Percentiles rank a stretch among this genome's conserved stretches.
phyloP scores from a whole-genome alignment of 2,113 vertebrate genomes.

The Oceanodroma tethys region DNA sequence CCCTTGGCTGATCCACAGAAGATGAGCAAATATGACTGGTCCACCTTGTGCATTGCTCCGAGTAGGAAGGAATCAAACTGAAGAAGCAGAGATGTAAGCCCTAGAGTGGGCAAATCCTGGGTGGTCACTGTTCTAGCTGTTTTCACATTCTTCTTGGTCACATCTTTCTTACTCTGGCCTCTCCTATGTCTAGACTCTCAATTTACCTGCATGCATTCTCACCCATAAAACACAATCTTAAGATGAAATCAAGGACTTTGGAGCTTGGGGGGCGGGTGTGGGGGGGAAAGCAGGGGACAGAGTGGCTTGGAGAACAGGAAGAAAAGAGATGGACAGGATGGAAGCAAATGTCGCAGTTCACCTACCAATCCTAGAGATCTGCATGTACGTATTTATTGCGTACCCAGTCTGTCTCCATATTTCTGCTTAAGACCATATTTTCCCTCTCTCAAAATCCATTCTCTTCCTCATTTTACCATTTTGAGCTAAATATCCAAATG shows the following conservation, averaged over 20 bases:
- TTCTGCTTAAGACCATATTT: background rate
- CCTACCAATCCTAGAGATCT: background rate
- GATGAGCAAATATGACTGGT: background rate
- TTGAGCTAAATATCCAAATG: background rate
- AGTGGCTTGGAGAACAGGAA: background rate
- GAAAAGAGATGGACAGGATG: background rate
- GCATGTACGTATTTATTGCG: background rate
- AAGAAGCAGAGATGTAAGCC: background rate
- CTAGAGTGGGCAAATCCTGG: background rate
- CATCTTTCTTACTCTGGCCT: background rate
- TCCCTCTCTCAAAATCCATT: background rate
- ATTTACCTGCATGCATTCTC: background rate
- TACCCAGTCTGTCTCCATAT: background rate
- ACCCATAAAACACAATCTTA: background rate
- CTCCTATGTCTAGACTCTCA: background rate
- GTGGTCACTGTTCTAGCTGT: background rate
- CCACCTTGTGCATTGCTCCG: background rate
- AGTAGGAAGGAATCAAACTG: conserved; percentile 44
- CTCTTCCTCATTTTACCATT: background rate
- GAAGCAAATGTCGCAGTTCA: background rate
- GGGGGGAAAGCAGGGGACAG: too few relatives aligned
- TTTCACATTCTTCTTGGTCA: background rate
- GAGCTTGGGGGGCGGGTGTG: background rate
- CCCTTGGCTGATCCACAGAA: background rate
- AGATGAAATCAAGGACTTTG: background rate